phyloP scores from a whole-genome alignment of 2,888 invertebrate genomes.

The Xestoiulus laeticollis region DNA sequence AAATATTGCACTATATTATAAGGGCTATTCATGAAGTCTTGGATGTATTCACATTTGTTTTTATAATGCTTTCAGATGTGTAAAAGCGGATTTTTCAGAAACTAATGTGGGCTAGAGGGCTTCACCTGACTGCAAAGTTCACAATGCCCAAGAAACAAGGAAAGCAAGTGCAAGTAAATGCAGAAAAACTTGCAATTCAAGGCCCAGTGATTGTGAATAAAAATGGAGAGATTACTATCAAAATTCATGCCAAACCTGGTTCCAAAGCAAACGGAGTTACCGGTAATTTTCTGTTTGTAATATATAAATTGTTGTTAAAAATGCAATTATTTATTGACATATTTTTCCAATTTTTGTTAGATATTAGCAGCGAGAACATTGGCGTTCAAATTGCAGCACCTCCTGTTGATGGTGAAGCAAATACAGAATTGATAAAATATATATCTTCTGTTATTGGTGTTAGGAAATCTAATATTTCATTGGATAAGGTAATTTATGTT shows the following conservation, averaged over 20 bases:
- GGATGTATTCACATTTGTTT: not conserved
- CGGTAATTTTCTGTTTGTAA: constrained; percentile 64
- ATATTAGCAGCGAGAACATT: constrained; percentile 69
- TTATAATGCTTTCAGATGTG: not conserved
- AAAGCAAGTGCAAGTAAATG: not conserved
- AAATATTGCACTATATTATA: not conserved
- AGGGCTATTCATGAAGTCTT: not conserved
- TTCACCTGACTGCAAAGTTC: not conserved
- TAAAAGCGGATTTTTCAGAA: not conserved
- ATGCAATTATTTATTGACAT: not conserved
- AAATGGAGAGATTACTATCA: constrained; percentile 71
- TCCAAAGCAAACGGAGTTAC: constrained; percentile 77
- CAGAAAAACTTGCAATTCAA: not conserved
- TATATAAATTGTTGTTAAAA: too few species aligned
- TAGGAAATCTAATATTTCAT: constrained; percentile 74
- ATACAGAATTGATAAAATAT: constrained; percentile 77
- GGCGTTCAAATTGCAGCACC: constrained; percentile 82
- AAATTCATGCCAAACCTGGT: constrained; percentile 78
- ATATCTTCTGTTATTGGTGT: constrained; percentile 75
- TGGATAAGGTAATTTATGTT: constrained; percentile 69
- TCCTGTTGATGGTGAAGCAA: constrained; percentile 84
- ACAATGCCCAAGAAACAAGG: constrained; percentile 7
- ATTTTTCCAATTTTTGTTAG: constrained; percentile 1
- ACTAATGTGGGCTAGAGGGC: not conserved
- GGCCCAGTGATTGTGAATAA: not conserved